Evolutionary conservation across 2,797 vertebrate species (phyloP).

Genomic region (Spondyliosoma cantharus): DNA sequence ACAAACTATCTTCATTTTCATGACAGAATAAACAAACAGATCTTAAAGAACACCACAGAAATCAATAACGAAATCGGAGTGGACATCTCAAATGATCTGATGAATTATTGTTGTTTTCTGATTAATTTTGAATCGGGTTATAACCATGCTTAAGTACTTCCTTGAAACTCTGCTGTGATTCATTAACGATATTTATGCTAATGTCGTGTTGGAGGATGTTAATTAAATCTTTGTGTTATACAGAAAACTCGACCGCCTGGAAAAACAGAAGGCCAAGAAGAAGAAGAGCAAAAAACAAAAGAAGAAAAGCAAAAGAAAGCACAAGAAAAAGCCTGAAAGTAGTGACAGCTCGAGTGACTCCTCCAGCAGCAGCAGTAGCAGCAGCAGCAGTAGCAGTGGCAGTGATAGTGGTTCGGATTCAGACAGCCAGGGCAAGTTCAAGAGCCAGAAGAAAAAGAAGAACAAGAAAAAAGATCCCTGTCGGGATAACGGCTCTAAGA

Average conservation of each 20-base stretch:
- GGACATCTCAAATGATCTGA: not conserved
- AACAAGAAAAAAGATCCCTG: conserved; percentile 86
- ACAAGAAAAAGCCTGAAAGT: conserved; percentile 84
- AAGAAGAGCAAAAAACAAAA: conserved; percentile 91
- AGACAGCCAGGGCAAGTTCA: conserved; percentile 78
- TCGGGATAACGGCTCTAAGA: conserved; percentile 83
- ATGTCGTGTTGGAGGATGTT: not conserved
- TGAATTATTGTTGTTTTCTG: not conserved
- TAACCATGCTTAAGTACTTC: not conserved
- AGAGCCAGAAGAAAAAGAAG: conserved; percentile 85
- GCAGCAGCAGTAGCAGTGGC: conserved; percentile 53
- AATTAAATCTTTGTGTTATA: conserved; percentile 25
- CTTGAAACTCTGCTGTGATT: not conserved
- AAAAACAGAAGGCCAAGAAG: conserved; percentile 91
- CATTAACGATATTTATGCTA: not conserved
- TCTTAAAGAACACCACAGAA: too few species aligned
- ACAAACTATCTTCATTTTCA: too few species aligned
- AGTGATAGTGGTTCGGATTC: conserved; percentile 75
- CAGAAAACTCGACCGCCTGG: conserved; percentile 96
- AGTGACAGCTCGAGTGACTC: conserved; percentile 81
- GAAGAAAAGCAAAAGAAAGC: conserved; percentile 87
- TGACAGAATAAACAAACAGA: too few species aligned
- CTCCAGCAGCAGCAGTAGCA: conserved; percentile 70
- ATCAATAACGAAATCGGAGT: fast-evolving
- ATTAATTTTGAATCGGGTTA: not conserved